Conservation (phyloP, 2,888 invertebrate genomes). For the Leptura quadrifasciata region DNA sequence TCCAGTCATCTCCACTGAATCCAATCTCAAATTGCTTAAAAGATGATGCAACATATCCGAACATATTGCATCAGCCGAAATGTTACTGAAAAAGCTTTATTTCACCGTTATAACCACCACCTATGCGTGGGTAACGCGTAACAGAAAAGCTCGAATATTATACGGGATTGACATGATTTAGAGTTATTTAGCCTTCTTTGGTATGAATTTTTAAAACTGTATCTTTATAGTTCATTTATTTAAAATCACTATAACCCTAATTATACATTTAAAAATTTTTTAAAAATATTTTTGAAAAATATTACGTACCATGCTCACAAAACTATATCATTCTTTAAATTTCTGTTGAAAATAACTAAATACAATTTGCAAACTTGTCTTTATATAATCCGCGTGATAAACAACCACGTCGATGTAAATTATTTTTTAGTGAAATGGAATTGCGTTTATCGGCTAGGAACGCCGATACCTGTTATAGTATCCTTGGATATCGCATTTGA, state of each 20-base stretch:
- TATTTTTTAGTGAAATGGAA: constrained; percentile 41
- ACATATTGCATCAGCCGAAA: constrained; percentile 45
- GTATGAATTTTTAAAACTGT: background rate
- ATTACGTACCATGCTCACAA: constrained; percentile 43
- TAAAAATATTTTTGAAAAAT: constrained; percentile 21
- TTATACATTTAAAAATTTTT: background rate
- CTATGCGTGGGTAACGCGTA: background rate
- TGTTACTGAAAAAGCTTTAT: constrained; percentile 34
- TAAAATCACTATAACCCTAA: background rate
- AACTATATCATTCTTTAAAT: constrained; percentile 34
- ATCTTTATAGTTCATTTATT: background rate
- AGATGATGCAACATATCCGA: constrained; percentile 46
- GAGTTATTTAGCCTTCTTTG: too few species aligned
- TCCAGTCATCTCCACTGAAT: too few species aligned
- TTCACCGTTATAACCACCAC: constrained; percentile 3
- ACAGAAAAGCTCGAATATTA: background rate
- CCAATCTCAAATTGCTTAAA: background rate
- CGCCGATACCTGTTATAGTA: constrained; percentile 34
- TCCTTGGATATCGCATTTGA: constrained; percentile 40
- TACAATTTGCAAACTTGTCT: constrained; percentile 19
- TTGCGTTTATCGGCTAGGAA: constrained; percentile 20
- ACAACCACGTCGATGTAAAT: constrained; percentile 35
- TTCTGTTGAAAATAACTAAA: constrained; percentile 36
- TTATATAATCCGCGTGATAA: constrained; percentile 43
- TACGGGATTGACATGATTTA: background rate